A percentile compares a stretch with the other conserved stretches of the same genome.
Evolutionary conservation across 2,797 vertebrate species (phyloP).

Genomic region (Moxostoma hubbsi): DNA sequence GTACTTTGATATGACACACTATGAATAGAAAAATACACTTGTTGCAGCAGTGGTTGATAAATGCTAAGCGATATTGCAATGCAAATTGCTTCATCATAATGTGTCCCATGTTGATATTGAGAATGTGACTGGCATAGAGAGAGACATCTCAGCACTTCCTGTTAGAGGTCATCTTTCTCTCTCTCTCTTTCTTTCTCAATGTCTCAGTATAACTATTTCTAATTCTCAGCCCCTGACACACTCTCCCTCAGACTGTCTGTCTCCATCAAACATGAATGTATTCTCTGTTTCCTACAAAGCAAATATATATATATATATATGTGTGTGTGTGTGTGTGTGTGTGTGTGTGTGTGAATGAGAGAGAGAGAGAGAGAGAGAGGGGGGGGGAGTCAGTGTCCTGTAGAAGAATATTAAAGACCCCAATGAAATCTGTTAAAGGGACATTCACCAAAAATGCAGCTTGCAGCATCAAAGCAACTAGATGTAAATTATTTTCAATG

Average conservation of each 20-base stretch:
- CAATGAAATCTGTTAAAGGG: no score
- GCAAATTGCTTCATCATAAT: constrained; percentile 69
- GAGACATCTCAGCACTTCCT: constrained; percentile 36
- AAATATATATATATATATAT: constrained; percentile 26
- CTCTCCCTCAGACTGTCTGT: constrained; percentile 51
- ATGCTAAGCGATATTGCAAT: constrained; percentile 69
- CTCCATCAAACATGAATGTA: constrained; percentile 49
- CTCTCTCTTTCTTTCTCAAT: constrained; percentile 21
- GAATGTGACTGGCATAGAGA: constrained; percentile 56
- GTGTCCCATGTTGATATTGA: constrained; percentile 68
- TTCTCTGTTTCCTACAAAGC: constrained; percentile 46
- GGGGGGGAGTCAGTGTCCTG: neutral
- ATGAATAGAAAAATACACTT: constrained; percentile 77
- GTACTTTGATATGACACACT: constrained; percentile 70
- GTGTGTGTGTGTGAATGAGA: neutral
- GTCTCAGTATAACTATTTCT: constrained; percentile 47
- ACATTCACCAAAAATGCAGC: no score
- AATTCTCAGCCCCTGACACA: constrained; percentile 47
- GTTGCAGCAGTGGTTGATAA: constrained; percentile 65
- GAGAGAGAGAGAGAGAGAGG: constrained; percentile 4
- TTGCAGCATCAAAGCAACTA: no score
- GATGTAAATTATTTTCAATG: no score
- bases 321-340: neutral
- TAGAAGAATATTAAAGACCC: constrained; percentile 1
- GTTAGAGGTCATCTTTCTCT: constrained; percentile 34